Conservation (phyloP, 1,140 invertebrate species). For the Phymorhynchus buccinoides region DNA sequence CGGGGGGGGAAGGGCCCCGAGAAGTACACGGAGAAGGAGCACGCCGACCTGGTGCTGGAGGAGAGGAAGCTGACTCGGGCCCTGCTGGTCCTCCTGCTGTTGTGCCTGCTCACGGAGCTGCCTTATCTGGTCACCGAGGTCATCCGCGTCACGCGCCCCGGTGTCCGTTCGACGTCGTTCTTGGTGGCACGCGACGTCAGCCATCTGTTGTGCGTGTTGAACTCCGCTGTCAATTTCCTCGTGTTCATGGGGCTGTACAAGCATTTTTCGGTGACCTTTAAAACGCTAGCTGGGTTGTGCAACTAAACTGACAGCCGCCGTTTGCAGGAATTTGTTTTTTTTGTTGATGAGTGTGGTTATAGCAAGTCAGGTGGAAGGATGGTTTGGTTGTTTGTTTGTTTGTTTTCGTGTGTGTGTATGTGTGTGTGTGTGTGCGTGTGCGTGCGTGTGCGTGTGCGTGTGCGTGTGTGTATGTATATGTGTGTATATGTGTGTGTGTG, state of each 20-base stretch:
- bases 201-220: neutral
- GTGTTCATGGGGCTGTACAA: conserved; percentile 30
- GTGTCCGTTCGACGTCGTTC: neutral
- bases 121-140: neutral
- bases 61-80: conserved; percentile 25
- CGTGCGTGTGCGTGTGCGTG: too few relatives aligned
- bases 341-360: too few relatives aligned
- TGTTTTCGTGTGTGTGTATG: too few relatives aligned
- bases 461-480: too few relatives aligned
- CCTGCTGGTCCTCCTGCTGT: neutral
- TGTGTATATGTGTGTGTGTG: neutral
- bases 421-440: too few relatives aligned
- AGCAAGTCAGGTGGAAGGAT: too few relatives aligned
- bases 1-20: neutral
- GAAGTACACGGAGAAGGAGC: neutral
- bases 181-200: conserved; percentile 9
- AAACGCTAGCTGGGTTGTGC: neutral
- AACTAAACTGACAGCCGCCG: neutral
- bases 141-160: neutral
- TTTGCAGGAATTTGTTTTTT: too few relatives aligned
- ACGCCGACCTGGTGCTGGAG: conserved; percentile 31
- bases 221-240: conserved; percentile 17
- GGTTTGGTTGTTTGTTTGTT: too few relatives aligned
- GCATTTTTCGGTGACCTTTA: conserved; percentile 27
- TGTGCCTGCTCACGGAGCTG: neutral